Evolutionary conservation across 2,113 vertebrate species (phyloP).

Genomic region (Halichoerus grypus): DNA sequence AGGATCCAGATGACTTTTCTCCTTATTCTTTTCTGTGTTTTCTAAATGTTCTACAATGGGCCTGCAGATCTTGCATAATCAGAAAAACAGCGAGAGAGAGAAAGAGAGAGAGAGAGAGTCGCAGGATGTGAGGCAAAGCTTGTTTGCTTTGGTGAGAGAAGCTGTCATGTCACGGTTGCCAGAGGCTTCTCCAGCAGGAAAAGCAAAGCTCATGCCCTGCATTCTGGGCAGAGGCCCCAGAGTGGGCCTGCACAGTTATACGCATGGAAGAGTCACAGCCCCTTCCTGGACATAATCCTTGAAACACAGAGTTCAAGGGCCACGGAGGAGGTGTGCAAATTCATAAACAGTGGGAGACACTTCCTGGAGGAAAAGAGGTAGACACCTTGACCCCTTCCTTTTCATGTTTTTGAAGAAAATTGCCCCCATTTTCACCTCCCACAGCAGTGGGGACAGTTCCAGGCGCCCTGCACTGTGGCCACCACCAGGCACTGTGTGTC

Average conservation of each 20-base stretch:
- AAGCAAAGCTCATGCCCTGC: neutral
- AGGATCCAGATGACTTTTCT: neutral
- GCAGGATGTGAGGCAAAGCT: neutral
- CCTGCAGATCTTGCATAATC: neutral
- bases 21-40: neutral
- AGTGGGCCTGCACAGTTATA: neutral
- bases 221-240: neutral
- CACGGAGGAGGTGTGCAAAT: neutral
- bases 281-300: neutral
- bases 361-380: neutral
- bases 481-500: neutral
- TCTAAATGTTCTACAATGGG: neutral
- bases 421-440: neutral
- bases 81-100: neutral
- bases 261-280: neutral
- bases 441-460: neutral
- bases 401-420: neutral
- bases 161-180: neutral
- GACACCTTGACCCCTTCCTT: neutral
- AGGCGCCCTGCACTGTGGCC: rapidly evolving
- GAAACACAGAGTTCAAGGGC: neutral
- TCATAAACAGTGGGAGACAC: neutral
- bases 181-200: neutral
- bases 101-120: too few relatives aligned
- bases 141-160: neutral